A percentile compares a stretch with the other conserved stretches of the same genome.
phyloP scores from a whole-genome alignment of 2,888 invertebrate species.

The Bruchidius siliquastri region DNA sequence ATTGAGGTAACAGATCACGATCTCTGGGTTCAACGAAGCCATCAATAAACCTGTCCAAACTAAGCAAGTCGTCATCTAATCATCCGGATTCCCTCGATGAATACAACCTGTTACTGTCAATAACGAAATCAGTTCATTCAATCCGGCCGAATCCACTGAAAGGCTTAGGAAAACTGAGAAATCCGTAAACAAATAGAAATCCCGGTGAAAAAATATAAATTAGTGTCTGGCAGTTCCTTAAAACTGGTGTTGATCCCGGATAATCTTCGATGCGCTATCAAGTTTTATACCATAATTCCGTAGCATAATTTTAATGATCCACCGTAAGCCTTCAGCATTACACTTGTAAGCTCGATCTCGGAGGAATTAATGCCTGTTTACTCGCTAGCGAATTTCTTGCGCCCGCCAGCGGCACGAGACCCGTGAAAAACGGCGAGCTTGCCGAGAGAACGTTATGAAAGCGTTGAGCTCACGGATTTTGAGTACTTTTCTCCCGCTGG shows the following conservation, averaged over 20 bases:
- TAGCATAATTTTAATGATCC: conserved; percentile 51
- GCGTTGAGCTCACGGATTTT: background rate
- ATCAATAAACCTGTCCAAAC: no score
- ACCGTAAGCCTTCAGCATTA: conserved; percentile 47
- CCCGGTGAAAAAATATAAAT: conserved; percentile 33
- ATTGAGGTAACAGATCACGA: no score
- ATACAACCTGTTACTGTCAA: background rate
- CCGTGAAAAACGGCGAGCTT: background rate
- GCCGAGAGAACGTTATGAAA: background rate
- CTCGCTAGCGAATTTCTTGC: conserved; percentile 37
- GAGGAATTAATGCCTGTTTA: conserved; percentile 44
- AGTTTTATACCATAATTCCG: conserved; percentile 50
- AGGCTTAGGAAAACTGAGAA: conserved; percentile 10
- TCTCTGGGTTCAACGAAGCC: no score
- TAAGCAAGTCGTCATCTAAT: no score
- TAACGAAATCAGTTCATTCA: background rate
- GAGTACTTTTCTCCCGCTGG: background rate
- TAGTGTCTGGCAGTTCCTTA: conserved; percentile 36
- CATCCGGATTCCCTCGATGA: no score
- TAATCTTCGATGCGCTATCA: conserved; percentile 51
- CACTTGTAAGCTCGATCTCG: conserved; percentile 47
- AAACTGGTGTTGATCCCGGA: conserved; percentile 43
- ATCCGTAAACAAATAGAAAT: conserved; percentile 18
- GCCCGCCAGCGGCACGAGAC: background rate
- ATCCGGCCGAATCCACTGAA: background rate